Evolutionary conservation across 2,113 vertebrate genomes (phyloP), one percentile per base, ranked within the genome.

Genomic region (Phyllostomus discolor): DNA sequence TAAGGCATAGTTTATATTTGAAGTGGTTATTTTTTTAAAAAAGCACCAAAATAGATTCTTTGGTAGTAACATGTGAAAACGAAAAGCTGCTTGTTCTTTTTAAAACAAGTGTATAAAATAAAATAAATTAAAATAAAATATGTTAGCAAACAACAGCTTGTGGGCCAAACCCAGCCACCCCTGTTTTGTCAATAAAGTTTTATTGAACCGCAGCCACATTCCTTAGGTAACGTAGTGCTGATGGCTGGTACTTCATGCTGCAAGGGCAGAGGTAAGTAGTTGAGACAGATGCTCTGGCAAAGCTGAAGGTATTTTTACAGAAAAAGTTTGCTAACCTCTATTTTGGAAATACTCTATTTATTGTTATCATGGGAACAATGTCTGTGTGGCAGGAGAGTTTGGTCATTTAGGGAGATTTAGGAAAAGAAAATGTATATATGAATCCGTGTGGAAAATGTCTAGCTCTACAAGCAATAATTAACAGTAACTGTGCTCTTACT

Each of bases 131-230:
- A 64, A 31, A 31, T 31, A 64, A 64, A 64, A 64, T 24, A 22
- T 72, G 64, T 67, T 3, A 26, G 43, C 43, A 59, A 75, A 33
- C 22, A 43, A 16, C 0, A 62, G 22, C 46, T 48, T 69, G 41
- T 17, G 35, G 17, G 22, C 11, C 76, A 62, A 80, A 81, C 12
- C n/a, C 20, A 72, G 17, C 14, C 6, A 7, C 16, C 17, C 11
- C 33, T 78, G 15, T 38, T 88, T 72, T 80, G 7, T 72, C 76
- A 93, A 81, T 88, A 93, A 91, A 82, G 52, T 82, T 95, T 82
- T 76, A 35, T 83, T 92, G 62, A 20, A 83, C 73, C 28, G 54
- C 26, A 24, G 8, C 33, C 24, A 10, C 33, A 20, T 90, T 93
- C 16, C 67, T 50, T 78, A 57, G 26, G 38, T 64, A 48, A 41